A percentile compares a stretch with the other conserved stretches of the same genome.
Conservation (phyloP, 2,888 invertebrate species). For the Dynastes grantii region DNA sequence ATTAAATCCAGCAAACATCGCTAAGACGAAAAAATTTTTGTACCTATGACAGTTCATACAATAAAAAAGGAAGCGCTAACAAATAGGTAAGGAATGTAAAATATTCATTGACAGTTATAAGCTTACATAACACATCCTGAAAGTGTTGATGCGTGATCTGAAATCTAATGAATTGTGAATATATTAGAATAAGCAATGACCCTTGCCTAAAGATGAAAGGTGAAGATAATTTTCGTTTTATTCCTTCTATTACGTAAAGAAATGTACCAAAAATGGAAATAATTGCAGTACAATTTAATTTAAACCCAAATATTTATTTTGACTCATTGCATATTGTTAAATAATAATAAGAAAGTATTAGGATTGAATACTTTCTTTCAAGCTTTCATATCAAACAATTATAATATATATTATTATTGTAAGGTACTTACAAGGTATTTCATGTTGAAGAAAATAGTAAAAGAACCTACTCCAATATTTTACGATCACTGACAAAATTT, state of each 20-base stretch:
- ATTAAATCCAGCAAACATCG: too few relatives aligned
- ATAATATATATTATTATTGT: not conserved
- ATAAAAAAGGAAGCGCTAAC: not conserved
- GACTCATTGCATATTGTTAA: too few relatives aligned
- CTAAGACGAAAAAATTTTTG: too few relatives aligned
- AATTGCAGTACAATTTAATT: too few relatives aligned
- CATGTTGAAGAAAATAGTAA: slow-evolving; percentile 36
- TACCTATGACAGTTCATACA: too few relatives aligned
- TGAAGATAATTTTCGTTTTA: not conserved
- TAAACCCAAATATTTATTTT: too few relatives aligned
- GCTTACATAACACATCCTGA: slow-evolving; percentile 15
- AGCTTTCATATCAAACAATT: not conserved
- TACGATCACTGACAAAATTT: slow-evolving; percentile 37
- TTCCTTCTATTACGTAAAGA: not conserved
- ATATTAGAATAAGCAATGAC: slow-evolving; percentile 12
- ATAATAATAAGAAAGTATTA: too few relatives aligned
- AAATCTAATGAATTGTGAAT: not conserved
- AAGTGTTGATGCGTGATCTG: slow-evolving; percentile 10
- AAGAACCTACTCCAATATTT: slow-evolving; percentile 18
- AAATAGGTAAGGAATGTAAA: not conserved
- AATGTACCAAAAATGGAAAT: too few relatives aligned
- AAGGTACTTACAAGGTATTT: slow-evolving; percentile 48
- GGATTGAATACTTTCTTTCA: not conserved
- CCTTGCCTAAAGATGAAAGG: not conserved
- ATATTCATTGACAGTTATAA: not conserved